Conservation (phyloP, 2,888 invertebrate genomes). For the Eupelmus urozonus region DNA sequence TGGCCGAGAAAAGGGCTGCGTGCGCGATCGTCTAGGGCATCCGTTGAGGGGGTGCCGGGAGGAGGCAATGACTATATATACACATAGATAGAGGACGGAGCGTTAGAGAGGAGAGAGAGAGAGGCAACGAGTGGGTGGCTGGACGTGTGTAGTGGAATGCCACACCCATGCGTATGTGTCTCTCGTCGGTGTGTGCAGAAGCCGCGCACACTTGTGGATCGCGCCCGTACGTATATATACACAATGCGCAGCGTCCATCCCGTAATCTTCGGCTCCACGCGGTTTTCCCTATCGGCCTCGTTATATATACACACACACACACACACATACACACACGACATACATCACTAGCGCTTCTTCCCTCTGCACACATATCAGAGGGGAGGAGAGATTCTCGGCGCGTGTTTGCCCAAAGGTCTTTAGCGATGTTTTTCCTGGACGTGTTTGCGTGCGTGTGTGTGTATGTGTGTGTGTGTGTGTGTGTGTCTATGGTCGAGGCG, state of each 20-base stretch:
- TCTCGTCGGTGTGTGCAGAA: background rate
- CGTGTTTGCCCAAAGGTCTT: background rate
- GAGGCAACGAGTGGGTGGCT: slow-evolving; percentile 1
- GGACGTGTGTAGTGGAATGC: slow-evolving; percentile 32
- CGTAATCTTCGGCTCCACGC: background rate
- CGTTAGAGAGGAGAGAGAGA: background rate
- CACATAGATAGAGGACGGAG: background rate
- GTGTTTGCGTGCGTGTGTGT: background rate
- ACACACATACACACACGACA: background rate
- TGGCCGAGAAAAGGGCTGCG: too few relatives aligned
- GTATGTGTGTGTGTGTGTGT: too few relatives aligned
- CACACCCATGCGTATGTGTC: slow-evolving; percentile 50
- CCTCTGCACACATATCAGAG: background rate
- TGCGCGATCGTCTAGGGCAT: too few relatives aligned
- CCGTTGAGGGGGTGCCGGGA: too few relatives aligned
- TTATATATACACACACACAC: background rate
- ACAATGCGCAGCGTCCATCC: too few relatives aligned
- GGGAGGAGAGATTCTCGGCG: background rate
- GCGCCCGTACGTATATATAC: too few relatives aligned
- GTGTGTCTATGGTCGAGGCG: too few relatives aligned
- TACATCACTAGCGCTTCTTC: background rate
- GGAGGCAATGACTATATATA: too few relatives aligned
- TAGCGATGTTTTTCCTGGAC: slow-evolving; percentile 1
- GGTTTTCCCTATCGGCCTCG: too few relatives aligned
- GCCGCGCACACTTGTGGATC: slow-evolving; percentile 52